These are phyloP conservation scores for Cistogaster globosa DNA, from an alignment of 2,888 invertebrate species.

Conservation along the genomic window DNA sequence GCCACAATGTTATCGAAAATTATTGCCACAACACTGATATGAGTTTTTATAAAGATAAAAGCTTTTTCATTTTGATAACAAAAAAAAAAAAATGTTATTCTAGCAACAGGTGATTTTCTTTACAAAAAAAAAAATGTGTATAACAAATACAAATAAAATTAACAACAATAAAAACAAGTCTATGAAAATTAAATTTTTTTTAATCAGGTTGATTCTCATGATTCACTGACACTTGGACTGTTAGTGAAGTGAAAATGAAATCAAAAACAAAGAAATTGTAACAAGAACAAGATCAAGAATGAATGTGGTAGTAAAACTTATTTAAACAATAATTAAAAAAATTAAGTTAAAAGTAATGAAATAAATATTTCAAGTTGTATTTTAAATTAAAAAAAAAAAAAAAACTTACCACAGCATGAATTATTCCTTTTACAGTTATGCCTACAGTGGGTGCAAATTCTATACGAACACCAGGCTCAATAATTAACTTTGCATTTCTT, in stretches of 20 bases:
- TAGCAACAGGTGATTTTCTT: conserved; percentile 63
- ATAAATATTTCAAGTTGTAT: background rate
- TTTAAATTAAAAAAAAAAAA: background rate
- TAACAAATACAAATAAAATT: conserved; percentile 31
- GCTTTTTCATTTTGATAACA: conserved; percentile 50
- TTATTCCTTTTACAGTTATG: conserved; percentile 94
- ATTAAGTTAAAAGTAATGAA: background rate
- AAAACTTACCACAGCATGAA: conserved; percentile 93
- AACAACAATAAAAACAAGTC: background rate
- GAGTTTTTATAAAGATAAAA: conserved; percentile 3
- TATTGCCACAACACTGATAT: conserved; percentile 14
- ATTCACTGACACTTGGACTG: conserved; percentile 54
- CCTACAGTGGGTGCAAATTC: conserved; percentile 96
- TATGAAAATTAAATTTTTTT: conserved; percentile 16
- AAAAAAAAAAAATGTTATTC: background rate
- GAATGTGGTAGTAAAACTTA: conserved; percentile 63
- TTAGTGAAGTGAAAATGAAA: conserved; percentile 11
- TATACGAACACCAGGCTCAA: conserved; percentile 95
- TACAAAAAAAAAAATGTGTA: background rate
- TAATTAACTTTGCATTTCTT: conserved; percentile 89
- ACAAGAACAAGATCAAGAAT: conserved; percentile 29
- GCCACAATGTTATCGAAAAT: conserved; percentile 21
- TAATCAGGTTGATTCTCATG: conserved; percentile 38
- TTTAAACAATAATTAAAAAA: conserved; percentile 3
- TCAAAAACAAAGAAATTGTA: conserved; percentile 33